Base-by-base conservation (phyloP, 2,113 vertebrate genomes). In the Cyanoramphus novaezelandiae region DNA sequence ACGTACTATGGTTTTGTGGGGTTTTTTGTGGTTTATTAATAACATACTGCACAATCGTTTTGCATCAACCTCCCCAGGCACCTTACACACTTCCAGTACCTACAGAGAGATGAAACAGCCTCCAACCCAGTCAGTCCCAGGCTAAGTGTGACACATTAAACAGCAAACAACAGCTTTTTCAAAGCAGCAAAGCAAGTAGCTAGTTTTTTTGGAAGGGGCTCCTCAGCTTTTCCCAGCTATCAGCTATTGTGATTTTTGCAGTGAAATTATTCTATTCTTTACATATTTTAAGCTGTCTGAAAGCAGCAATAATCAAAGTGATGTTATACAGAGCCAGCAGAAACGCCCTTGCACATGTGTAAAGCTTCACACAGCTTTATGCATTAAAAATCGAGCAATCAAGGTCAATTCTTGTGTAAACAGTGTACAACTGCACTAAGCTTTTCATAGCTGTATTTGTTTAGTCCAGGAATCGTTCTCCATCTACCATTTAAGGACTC, bases 291-390 rank as follows among this genome's bases (percentile, higher is more conserved):
- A 84, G 44, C 52, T 55, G 33, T 10, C 50, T 76, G 74, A 55
- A 82, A 93, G 88, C 68, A 91, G 65, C n/a, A 39, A 11, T 63
- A 60, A 83, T 15, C 50, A 17, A 46, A 69, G 27, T 6, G 62
- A 50, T 39, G 21, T 17, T 69, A 13, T 0, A 39, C 11, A 55
- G 72, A 92, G 35, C 17, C 52, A 53, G 65, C 46, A 90, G 59
- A 88, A 82, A 47, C 8, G 52, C 29, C 27, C 29, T 16, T 1
- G 6, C 29, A 49, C 3, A 0, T 0, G 3, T 24, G 28, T 4
- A 11, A 37, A n/a, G 19, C 46, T 53, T 49, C 1, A 3, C 81
- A 17, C 43, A 57, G 64, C 29, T n/a, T 20, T 24, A 13, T 2
- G 14, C 3, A 4, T 24, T 8, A 19, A 23, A 43, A 55, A 44